A percentile compares a stretch with the other conserved stretches of the same genome.
Conservation (phyloP, 1,140 invertebrate genomes). For the Dreissena polymorpha region DNA sequence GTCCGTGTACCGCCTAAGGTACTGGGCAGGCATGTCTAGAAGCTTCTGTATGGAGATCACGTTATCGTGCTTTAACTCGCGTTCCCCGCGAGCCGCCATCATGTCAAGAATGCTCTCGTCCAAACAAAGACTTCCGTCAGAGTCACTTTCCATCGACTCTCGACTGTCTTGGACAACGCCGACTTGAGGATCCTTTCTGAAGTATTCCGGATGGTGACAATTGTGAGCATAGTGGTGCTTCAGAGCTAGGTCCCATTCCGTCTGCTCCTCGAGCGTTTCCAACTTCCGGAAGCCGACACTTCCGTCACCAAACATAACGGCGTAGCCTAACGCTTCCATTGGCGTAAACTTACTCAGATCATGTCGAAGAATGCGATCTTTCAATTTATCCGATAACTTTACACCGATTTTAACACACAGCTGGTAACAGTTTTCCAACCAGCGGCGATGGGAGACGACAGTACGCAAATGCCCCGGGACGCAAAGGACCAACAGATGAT, state of each 20-base stretch:
- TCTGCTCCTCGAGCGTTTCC: slow-evolving; percentile 27
- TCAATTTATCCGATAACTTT: slow-evolving; percentile 41
- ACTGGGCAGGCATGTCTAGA: slow-evolving; percentile 37
- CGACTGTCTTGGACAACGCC: slow-evolving; percentile 9
- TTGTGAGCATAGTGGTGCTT: slow-evolving; percentile 42
- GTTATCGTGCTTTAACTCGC: slow-evolving; percentile 18
- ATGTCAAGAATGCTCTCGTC: slow-evolving; percentile 50
- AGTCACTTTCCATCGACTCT: neutral
- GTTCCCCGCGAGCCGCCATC: slow-evolving; percentile 44
- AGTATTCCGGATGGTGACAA: slow-evolving; percentile 53
- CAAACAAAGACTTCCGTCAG: neutral
- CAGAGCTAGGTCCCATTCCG: slow-evolving; percentile 43
- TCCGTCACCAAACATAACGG: slow-evolving; percentile 47
- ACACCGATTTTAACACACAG: slow-evolving; percentile 31
- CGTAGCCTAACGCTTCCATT: slow-evolving; percentile 47
- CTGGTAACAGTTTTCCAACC: slow-evolving; percentile 17
- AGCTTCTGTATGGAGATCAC: slow-evolving; percentile 36
- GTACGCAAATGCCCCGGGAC: slow-evolving; percentile 24
- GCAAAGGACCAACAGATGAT: slow-evolving; percentile 9
- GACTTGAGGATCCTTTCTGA: slow-evolving; percentile 17
- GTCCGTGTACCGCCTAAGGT: slow-evolving; percentile 34
- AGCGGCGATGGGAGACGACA: slow-evolving; percentile 30
- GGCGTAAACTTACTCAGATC: slow-evolving; percentile 51
- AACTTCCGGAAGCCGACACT: slow-evolving; percentile 22
- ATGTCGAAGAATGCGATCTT: slow-evolving; percentile 5